Base-by-base conservation (phyloP, 2,888 invertebrate genomes). In the Willowsia nigromaculata region DNA sequence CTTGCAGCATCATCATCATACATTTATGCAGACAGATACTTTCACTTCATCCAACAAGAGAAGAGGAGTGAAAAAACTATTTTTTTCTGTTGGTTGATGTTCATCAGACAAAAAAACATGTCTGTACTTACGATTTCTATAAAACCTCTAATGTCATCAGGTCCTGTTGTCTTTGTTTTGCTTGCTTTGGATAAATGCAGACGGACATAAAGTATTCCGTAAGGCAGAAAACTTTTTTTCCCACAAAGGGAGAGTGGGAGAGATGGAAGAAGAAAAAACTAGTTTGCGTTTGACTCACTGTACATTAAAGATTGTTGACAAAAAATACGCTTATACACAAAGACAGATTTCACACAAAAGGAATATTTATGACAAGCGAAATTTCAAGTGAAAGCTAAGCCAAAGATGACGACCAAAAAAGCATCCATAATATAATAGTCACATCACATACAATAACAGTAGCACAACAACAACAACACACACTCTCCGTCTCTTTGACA, bases 331-430 rank as follows among this genome's bases (percentile, higher is more conserved):
- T 78, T 88, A 82, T 65, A 83, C 83, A 53, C 53, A 62, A 47
- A 18, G 40, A 62, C 25, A 88, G 40, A 84, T 37, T 83, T 80
- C 56, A 40, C 83, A 88, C 83, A 89, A 89, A 88, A 85, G 59
- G 89, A 85, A 89, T 89, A 85, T 85, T 89, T 89, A 82, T 89
- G 85, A 89, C 85, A 59, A 80, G 82, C 22, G 76, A 89, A 89
- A 89, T 89, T 85, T 68, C 53, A 40, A 89, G 89, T 89, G 89
- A 89, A 89, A 82, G 89, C 89, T 89, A 89, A 85, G 85, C 85
- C 85, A 85, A 89, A 89, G 85, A 85, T 89, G 89, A 89, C 89
- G 84, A 85, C 85, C 82, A 88, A 83, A 82, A n/a, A 85, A 80
- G 85, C 80, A 43, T 33, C 84, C 88, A 84, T 88, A 89, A 89